A percentile compares a stretch with the other conserved stretches of the same genome.
Evolutionary conservation across 2,797 vertebrate species (phyloP).

Genomic region (Microctenopoma lineatum): DNA sequence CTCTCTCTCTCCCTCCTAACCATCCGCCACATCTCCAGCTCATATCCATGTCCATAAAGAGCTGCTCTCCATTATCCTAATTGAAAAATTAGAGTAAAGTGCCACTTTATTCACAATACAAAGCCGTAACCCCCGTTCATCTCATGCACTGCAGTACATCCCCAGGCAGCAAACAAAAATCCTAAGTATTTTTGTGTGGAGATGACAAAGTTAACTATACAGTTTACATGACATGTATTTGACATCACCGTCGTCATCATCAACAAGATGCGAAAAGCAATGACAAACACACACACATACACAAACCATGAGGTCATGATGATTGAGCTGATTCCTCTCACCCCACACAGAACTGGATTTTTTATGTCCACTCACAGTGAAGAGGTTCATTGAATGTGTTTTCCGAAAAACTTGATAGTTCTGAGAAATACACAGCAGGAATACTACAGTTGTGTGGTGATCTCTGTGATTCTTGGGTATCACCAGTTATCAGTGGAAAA

Average conservation of each 20-base stretch:
- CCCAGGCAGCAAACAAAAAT: slow-evolving; percentile 5
- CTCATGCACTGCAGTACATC: slow-evolving; percentile 27
- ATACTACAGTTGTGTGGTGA: slow-evolving; percentile 45
- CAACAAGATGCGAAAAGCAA: no score
- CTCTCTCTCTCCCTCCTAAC: slow-evolving; percentile 5
- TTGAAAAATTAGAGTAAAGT: slow-evolving; percentile 74
- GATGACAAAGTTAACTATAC: slow-evolving; percentile 12
- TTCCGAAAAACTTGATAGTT: slow-evolving; percentile 49
- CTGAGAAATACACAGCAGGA: slow-evolving; percentile 45
- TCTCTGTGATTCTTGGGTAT: slow-evolving; percentile 17
- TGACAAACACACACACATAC: background rate
- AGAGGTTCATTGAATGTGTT: slow-evolving; percentile 34
- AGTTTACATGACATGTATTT: background rate
- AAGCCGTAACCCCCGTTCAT: slow-evolving; percentile 52
- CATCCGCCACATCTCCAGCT: slow-evolving; percentile 47
- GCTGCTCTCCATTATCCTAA: slow-evolving; percentile 69
- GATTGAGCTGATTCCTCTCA: slow-evolving; percentile 8
- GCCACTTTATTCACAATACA: slow-evolving; percentile 65
- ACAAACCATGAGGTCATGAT: slow-evolving; percentile 1
- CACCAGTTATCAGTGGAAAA: slow-evolving; percentile 34
- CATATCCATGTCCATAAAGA: slow-evolving; percentile 70
- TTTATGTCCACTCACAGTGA: slow-evolving; percentile 23
- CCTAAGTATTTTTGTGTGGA: slow-evolving; percentile 1
- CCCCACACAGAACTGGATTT: slow-evolving; percentile 23
- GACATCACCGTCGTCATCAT: no score